Percentiles rank a stretch among this genome's conserved stretches.
Evolutionary conservation across 2,888 invertebrate species (phyloP).

Genomic region (Pristionchus japonicus): DNA sequence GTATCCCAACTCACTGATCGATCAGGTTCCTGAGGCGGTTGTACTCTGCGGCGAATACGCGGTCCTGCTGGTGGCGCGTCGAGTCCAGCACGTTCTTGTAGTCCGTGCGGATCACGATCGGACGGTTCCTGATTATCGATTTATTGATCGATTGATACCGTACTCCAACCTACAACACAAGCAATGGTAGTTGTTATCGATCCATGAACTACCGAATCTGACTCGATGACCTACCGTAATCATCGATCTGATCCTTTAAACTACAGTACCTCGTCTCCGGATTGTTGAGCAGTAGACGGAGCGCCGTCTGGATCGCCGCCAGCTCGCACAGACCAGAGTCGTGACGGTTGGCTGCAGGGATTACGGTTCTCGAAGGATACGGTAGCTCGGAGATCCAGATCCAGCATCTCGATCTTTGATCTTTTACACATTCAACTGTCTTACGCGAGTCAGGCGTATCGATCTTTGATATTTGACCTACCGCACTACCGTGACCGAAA

Average conservation of each 20-base stretch:
- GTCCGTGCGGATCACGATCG: constrained; percentile 33
- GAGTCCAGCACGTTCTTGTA: constrained; percentile 36
- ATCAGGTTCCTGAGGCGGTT: constrained; percentile 5
- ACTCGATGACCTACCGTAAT: too few species aligned
- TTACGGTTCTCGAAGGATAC: neutral
- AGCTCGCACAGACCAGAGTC: constrained; percentile 25
- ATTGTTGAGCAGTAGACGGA: neutral
- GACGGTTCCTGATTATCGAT: constrained; percentile 5
- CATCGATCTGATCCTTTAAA: neutral
- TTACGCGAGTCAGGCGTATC: neutral
- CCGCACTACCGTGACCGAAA: neutral
- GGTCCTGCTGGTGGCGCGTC: neutral
- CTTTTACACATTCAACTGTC: too few species aligned
- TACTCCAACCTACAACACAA: too few species aligned
- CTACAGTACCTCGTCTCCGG: constrained; percentile 3
- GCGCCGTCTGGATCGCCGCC: constrained; percentile 22
- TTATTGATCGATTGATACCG: too few species aligned
- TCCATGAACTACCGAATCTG: too few species aligned
- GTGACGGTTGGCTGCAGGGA: neutral
- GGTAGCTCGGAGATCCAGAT: neutral
- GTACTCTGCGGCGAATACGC: neutral
- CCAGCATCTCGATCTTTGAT: too few species aligned
- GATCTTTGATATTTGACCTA: neutral
- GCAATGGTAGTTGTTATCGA: too few species aligned
- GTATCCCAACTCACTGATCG: neutral